A percentile compares a stretch with the other conserved stretches of the same genome.
Conservation (phyloP, 1,140 invertebrate species). For the Camponotus pennsylvanicus region DNA sequence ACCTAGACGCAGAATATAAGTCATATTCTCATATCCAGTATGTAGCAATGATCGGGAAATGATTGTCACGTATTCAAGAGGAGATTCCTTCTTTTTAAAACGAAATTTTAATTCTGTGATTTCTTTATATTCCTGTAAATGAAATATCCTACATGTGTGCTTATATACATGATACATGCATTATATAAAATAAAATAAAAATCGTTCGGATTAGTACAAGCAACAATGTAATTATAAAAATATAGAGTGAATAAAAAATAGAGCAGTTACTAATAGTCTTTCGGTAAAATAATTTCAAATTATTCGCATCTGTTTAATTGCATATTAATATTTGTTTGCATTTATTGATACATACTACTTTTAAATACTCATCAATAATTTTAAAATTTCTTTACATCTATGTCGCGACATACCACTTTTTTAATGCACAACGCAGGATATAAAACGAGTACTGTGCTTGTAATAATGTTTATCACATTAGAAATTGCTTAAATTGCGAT, state of each 20-base stretch:
- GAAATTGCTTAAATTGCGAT: too few relatives aligned
- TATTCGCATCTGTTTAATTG: not conserved
- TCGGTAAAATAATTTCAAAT: not conserved
- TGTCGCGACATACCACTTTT: too few relatives aligned
- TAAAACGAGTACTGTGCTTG: too few relatives aligned
- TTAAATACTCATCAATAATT: too few relatives aligned
- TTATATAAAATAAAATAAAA: not conserved
- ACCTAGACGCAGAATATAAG: not conserved
- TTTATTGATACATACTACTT: not conserved
- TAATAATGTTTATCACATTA: too few relatives aligned
- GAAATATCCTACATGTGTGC: conserved; percentile 8
- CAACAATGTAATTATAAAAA: not conserved
- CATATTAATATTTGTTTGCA: not conserved
- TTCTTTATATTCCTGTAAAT: conserved; percentile 91
- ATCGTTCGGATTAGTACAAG: not conserved
- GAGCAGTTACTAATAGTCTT: not conserved
- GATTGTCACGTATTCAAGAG: not conserved
- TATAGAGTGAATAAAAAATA: not conserved
- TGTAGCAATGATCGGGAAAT: not conserved
- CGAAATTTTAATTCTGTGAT: conserved; percentile 93
- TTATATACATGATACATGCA: not conserved
- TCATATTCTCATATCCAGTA: not conserved
- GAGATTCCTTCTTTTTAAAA: conserved; percentile 96
- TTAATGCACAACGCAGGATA: too few relatives aligned
- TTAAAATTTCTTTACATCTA: too few relatives aligned